Evolutionary conservation across 2,113 vertebrate species (phyloP), one percentile per base, ranked within the genome.

Genomic region (Melanotaenia duboulayi): DNA sequence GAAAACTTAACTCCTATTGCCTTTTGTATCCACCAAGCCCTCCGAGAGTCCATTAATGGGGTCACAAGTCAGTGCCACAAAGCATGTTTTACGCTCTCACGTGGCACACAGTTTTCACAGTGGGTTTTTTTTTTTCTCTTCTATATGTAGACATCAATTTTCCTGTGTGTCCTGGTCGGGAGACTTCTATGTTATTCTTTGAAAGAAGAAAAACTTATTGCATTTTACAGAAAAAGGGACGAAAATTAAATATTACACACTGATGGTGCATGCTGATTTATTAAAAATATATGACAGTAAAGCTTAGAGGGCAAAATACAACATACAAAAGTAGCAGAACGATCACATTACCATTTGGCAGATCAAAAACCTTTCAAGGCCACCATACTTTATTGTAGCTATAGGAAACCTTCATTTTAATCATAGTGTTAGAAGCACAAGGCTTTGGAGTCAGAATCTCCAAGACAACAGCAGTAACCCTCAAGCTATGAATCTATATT

Each of bases 11-110:
- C 83, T 86, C 49, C 61, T 52, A 44, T 79, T 57, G 68, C 71
- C 68, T 65, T 71, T 50, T 70, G 80, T 80, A 76, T 76, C 64
- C 75, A 65, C 44, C 64, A 37, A 22, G 63, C 66, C 81, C 46
- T n/a, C 52, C 40, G 81, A 86, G 76, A 88, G 81, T 77, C 62
- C 48, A 65, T 82, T 86, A 90, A 89, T 66, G 81, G 86, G 81
- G 85, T 89, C 89, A 77, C 76, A 80, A 81, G 80, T 60, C 65
- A 58, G 46, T 71, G 86, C 81, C 83, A 77, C 16, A 4, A 79
- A 71, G 76, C 56, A 65, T 74, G 78, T 87, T 82, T 85, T 64
- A 71, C 58, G 42, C 58, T 81, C 74, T 78, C 66, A 62, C 9
- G 24, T 67, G 71, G 54, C 39, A 12, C 59, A 35, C 39, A 44